These are phyloP conservation scores for Gulo gulo DNA, from an alignment of 2,113 vertebrate genomes.

Conservation along the genomic window DNA sequence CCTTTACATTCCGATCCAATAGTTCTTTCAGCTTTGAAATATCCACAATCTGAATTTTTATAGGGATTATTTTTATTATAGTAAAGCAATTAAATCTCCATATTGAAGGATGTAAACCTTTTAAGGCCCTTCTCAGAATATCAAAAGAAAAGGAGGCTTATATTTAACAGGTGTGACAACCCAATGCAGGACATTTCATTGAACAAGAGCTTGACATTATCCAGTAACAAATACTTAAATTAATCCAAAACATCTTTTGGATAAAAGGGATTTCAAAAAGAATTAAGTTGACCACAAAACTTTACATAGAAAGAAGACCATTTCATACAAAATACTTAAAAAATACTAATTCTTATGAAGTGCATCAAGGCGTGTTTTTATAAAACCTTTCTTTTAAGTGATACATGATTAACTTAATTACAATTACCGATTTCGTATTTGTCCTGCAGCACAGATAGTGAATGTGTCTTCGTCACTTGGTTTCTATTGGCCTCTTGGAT, in stretches of 20 bases:
- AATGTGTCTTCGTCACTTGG: background rate
- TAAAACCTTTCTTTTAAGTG: background rate
- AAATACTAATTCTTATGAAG: conserved; percentile 75
- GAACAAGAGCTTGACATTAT: conserved; percentile 83
- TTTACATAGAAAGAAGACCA: conserved; percentile 66
- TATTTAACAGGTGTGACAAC: conserved; percentile 89
- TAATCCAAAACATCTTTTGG: conserved; percentile 87
- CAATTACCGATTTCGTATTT: background rate
- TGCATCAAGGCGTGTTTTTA: conserved; percentile 63
- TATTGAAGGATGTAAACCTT: conserved; percentile 86
- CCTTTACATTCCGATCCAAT: conserved; percentile 69
- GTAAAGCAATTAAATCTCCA: conserved; percentile 87
- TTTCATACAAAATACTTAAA: conserved; percentile 74
- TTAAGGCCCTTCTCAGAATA: conserved; percentile 85
- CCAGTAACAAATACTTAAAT: conserved; percentile 87
- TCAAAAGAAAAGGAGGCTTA: conserved; percentile 87
- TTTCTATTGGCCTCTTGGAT: background rate
- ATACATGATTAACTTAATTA: background rate
- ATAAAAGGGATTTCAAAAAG: conserved; percentile 79
- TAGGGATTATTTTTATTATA: conserved; percentile 84
- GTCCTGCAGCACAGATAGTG: background rate
- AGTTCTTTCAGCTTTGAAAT: conserved; percentile 81
- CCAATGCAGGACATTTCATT: conserved; percentile 81
- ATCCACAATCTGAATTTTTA: conserved; percentile 83
- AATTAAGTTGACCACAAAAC: conserved; percentile 76